phyloP scores from a whole-genome alignment of 2,888 invertebrate genomes.

The Camptogramma bilineatum region DNA sequence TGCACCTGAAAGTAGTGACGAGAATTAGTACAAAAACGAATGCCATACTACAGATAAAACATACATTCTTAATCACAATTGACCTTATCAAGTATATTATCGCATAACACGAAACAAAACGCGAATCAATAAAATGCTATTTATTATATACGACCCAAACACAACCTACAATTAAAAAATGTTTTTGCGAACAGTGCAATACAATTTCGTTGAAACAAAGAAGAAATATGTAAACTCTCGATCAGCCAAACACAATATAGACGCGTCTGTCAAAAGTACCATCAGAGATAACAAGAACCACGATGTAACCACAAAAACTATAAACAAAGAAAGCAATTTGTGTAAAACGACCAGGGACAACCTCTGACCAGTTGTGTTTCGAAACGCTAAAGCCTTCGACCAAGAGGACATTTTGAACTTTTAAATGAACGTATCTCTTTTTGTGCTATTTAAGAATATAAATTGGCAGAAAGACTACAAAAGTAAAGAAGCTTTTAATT shows the following conservation, averaged over 20 bases:
- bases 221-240: too few species aligned
- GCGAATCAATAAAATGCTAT: not conserved
- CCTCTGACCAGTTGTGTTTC: conserved; percentile 59
- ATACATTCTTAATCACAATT: too few species aligned
- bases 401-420: conserved; percentile 17
- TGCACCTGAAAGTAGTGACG: conserved; percentile 15
- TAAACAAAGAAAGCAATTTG: conserved; percentile 56
- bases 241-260: not conserved
- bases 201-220: not conserved
- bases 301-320: conserved; percentile 49
- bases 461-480: not conserved
- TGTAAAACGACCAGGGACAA: conserved; percentile 52
- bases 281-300: conserved; percentile 33
- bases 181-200: too few species aligned
- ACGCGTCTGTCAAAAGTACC: conserved; percentile 21
- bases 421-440: conserved; percentile 4
- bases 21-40: not conserved
- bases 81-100: too few species aligned
- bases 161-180: too few species aligned
- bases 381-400: conserved; percentile 40
- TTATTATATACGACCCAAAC: too few species aligned
- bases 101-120: too few species aligned
- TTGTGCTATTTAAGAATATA: not conserved
- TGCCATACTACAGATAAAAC: not conserved
- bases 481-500: too few species aligned